Evolutionary conservation across 2,888 invertebrate genomes (phyloP), one percentile per base, ranked within the genome.

Genomic region (Aquatica leii): DNA sequence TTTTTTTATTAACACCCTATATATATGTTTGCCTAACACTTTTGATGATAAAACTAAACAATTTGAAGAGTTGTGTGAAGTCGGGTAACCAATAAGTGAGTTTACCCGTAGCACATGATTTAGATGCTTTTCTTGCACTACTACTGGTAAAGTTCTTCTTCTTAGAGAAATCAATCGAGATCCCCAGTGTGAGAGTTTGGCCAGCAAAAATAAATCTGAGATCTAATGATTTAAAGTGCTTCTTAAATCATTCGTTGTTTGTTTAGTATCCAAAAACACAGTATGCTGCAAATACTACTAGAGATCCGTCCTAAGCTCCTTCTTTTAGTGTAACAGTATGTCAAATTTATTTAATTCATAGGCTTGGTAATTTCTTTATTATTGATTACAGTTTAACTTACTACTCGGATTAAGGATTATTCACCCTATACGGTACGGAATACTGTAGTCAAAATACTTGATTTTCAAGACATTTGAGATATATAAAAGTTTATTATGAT

Each of bases 41-140:
- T 4, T 48, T 48, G 20, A 20, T 48, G 21, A 20, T 48, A n/a
- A 48, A 48, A n/a, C 21, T 18, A 48, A 20, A 48, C 48, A n/a
- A n/a, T n/a, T 48, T n/a, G 17, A 20, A 20, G 48, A 48, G 17
- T 48, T 48, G 17, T 20, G 21, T 48, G 6, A 48, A 6, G 48
- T 48, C 48, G 3, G 8, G 17, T 11, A 20, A 20, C 8, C 48
- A 48, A 4, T 48, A 48, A 3, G 48, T 48, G 15, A 6, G 43
- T 43, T n/a, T 15, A 17, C 1, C 43, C 15, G 43, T 14, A 14
- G 43, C 4, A 43, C 43, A 43, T 43, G 15, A 43, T 15, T 14
- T 8, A 37, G 4, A 11, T 37, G 37, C 37, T 37, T 37, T 37
- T 37, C 37, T 37, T 37, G 37, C 37, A 37, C 9, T 37, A 37